Conservation (phyloP, 2,888 invertebrate species). For the Pammene aurita region DNA sequence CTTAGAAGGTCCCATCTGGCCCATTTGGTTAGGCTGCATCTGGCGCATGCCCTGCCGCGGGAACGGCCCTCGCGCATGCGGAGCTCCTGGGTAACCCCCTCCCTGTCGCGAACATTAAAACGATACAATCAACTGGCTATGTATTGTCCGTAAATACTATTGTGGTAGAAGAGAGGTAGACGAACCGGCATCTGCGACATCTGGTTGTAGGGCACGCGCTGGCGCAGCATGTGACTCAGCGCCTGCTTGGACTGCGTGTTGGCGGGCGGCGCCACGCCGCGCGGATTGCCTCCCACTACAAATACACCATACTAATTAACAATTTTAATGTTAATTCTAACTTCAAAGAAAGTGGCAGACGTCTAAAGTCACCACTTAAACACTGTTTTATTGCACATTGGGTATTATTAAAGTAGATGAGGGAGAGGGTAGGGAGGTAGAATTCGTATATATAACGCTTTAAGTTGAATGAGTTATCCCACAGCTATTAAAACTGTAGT, state of each 20-base stretch:
- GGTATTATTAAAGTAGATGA: too few species aligned
- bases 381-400: too few species aligned
- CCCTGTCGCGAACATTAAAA: constrained; percentile 46
- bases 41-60: constrained; percentile 74
- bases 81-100: constrained; percentile 72
- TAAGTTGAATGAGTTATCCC: too few species aligned
- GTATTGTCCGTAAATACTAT: too few species aligned
- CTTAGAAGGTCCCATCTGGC: constrained; percentile 73
- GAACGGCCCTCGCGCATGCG: constrained; percentile 69
- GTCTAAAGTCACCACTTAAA: too few species aligned
- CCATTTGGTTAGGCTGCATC: constrained; percentile 79
- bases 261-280: constrained; percentile 78
- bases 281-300: constrained; percentile 65
- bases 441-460: too few species aligned
- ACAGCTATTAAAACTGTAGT: too few species aligned
- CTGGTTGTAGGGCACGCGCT: constrained; percentile 87
- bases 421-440: too few species aligned
- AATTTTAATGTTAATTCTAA: too few species aligned
- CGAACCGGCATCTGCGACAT: constrained; percentile 76
- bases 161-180: not conserved
- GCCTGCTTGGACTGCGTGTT: constrained; percentile 92
- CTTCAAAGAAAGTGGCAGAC: too few species aligned
- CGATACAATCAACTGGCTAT: too few species aligned
- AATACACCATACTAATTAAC: not conserved
- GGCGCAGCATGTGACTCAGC: constrained; percentile 91